Percentiles rank a stretch among this genome's conserved stretches.
These are phyloP conservation scores for Iselma pallidipennis DNA, from an alignment of 2,888 invertebrate genomes.

Conservation along the genomic window DNA sequence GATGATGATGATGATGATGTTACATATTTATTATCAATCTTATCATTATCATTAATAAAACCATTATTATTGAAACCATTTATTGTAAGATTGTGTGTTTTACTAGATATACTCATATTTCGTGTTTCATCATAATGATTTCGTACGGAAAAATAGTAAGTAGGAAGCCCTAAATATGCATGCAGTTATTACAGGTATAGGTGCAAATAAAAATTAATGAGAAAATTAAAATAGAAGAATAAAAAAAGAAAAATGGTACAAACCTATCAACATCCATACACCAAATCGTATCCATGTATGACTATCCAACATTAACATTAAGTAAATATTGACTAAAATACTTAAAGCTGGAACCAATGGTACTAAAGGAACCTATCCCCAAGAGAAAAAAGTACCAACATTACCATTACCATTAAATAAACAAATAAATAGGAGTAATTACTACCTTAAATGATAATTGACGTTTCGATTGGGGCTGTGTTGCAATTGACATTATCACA, in stretches of 20 bases:
- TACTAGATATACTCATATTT: slow-evolving; percentile 26
- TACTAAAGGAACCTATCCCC: slow-evolving; percentile 76
- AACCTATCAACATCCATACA: slow-evolving; percentile 81
- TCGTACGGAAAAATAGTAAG: slow-evolving; percentile 46
- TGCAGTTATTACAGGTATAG: slow-evolving; percentile 45
- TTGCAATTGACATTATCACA: slow-evolving; percentile 60
- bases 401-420: neutral
- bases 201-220: slow-evolving; percentile 24
- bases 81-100: neutral
- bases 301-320: slow-evolving; percentile 79
- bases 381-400: neutral
- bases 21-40: neutral
- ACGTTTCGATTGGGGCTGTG: slow-evolving; percentile 67
- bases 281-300: slow-evolving; percentile 84
- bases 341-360: slow-evolving; percentile 82
- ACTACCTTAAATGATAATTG: slow-evolving; percentile 66
- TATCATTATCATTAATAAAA: slow-evolving; percentile 18
- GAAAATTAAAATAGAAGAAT: slow-evolving; percentile 5
- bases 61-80: slow-evolving; percentile 27
- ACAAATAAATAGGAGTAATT: neutral
- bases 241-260: slow-evolving; percentile 43
- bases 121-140: slow-evolving; percentile 29
- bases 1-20: neutral
- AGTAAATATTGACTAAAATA: slow-evolving; percentile 79
- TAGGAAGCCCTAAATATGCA: slow-evolving; percentile 49